phyloP scores from a whole-genome alignment of 2,888 invertebrate genomes.

The Seira sanloemensis region DNA sequence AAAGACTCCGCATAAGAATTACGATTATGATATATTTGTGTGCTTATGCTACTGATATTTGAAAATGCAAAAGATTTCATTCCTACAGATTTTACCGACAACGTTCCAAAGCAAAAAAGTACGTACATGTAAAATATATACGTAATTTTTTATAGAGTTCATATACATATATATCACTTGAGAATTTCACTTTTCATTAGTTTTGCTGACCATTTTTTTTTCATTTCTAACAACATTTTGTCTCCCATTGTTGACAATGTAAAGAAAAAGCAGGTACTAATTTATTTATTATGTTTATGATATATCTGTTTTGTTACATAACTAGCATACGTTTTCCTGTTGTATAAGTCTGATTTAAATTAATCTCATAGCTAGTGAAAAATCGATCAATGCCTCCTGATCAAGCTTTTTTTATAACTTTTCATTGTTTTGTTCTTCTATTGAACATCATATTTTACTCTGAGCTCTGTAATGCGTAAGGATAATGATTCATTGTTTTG shows the following conservation, averaged over 20 bases:
- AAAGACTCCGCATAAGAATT: too few relatives aligned
- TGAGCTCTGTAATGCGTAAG: neutral
- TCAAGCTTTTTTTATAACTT: neutral
- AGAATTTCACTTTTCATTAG: neutral
- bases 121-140: too few relatives aligned
- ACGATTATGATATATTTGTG: too few relatives aligned
- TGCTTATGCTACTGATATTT: neutral
- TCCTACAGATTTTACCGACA: neutral
- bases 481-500: conserved; percentile 59
- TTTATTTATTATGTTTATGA: neutral
- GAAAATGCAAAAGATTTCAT: neutral
- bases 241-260: too few relatives aligned
- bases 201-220: neutral
- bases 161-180: neutral
- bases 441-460: neutral
- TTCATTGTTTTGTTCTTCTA: neutral
- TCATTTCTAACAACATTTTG: too few relatives aligned
- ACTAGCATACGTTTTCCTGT: conserved; percentile 7
- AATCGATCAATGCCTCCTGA: neutral
- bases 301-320: neutral
- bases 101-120: too few relatives aligned
- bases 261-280: too few relatives aligned
- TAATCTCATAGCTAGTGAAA: conserved; percentile 29
- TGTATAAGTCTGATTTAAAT: conserved; percentile 54
- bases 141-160: too few relatives aligned